phyloP scores from a whole-genome alignment of 2,113 vertebrate species.

The Erythrocebus patas region DNA sequence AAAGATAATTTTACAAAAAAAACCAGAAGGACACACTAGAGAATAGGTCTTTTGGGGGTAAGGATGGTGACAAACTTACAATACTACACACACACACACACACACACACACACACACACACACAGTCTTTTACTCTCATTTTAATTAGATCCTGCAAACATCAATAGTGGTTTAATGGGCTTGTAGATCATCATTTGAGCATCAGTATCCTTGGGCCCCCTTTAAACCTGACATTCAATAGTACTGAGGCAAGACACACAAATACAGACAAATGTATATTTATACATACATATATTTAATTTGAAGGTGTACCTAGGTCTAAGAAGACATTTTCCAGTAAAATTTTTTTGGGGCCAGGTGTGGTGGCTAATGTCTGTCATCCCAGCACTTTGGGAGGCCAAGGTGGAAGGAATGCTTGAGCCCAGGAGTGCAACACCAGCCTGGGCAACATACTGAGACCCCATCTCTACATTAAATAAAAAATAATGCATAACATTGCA shows the following conservation, averaged over 20 bases:
- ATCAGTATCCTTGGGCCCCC: neutral
- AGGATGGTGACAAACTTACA: neutral
- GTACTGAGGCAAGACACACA: neutral
- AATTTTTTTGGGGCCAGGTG: neutral
- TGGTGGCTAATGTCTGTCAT: no score
- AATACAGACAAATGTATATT: neutral
- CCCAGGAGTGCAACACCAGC: no score
- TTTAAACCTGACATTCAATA: neutral
- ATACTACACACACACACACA: no score
- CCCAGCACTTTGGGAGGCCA: no score
- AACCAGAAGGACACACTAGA: neutral
- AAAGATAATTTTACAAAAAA: neutral
- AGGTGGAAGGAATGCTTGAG: no score
- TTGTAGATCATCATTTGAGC: neutral
- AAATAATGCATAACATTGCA: no score
- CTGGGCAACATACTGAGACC: no score
- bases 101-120: neutral
- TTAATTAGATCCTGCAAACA: neutral
- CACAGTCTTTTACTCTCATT: neutral
- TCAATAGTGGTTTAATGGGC: neutral
- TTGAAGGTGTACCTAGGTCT: neutral
- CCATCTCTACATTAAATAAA: no score
- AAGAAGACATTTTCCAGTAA: neutral
- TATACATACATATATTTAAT: neutral
- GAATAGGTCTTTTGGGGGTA: neutral